phyloP scores from a whole-genome alignment of 2,888 invertebrate genomes.

The Mimachlamys varia region DNA sequence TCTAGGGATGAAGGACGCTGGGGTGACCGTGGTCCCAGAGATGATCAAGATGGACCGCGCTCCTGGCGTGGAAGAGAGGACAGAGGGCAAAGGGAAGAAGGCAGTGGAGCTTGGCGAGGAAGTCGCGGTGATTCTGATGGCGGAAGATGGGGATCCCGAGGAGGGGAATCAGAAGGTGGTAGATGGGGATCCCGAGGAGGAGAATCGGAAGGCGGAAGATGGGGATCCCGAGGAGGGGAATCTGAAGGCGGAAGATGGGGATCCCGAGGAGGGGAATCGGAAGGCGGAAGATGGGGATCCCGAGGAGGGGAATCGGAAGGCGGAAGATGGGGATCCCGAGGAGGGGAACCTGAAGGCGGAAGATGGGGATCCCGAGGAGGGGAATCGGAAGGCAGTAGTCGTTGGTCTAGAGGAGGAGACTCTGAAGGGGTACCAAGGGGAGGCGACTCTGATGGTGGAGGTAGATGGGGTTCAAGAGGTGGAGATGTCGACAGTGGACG shows the following conservation, averaged over 20 bases:
- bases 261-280: background rate
- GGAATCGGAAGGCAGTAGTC: constrained; percentile 37
- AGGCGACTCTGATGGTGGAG: constrained; percentile 38
- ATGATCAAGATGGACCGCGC: constrained; percentile 49
- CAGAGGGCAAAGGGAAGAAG: constrained; percentile 51
- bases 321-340: constrained; percentile 13
- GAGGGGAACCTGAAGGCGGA: constrained; percentile 36
- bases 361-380: background rate
- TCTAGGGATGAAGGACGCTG: constrained; percentile 45
- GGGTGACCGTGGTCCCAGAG: constrained; percentile 47
- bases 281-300: background rate
- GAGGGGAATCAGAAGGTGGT: constrained; percentile 31
- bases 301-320: background rate
- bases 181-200: constrained; percentile 21
- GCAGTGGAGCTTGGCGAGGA: constrained; percentile 53
- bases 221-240: constrained; percentile 39
- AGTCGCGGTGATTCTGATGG: constrained; percentile 34
- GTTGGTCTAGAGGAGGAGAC: constrained; percentile 32
- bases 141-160: constrained; percentile 32
- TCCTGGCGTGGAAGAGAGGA: constrained; percentile 51
- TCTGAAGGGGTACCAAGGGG: constrained; percentile 29
- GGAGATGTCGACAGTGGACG: constrained; percentile 41
- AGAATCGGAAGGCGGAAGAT: constrained; percentile 41
- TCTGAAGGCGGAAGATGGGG: constrained; percentile 38
- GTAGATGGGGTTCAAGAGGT: constrained; percentile 36